Base-by-base conservation (phyloP, 2,888 invertebrate species). In the Colostygia pectinataria region DNA sequence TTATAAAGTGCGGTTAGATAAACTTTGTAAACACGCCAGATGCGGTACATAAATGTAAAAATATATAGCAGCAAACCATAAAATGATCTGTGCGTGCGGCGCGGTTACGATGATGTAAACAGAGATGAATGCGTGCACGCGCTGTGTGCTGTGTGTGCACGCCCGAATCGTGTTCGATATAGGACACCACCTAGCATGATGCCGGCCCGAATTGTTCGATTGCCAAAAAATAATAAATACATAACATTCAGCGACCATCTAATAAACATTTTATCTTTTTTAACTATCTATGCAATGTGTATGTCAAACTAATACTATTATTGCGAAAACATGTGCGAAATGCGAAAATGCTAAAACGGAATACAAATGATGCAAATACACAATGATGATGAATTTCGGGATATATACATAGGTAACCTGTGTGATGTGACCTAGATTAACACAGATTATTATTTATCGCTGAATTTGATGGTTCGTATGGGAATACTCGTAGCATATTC, bases 11-110 rank as follows among this genome's bases (percentile, higher is more conserved):
- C 15, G 2, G 4, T 72, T 74, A 79, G 72, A 71, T 73, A 71
- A 72, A 74, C 69, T 70, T 75, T 78, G 77, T 80, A 83, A 79
- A 82, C 68, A 71, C 66, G 71, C 69, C 78, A 80, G 77, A 80
- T 77, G 75, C 74, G 74, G 63, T 71, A 69, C 68, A 68, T 69
- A 69, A 66, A 69, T 73, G 74, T 74, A 77, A 74, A 74, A 69
- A 66, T 65, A 69, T 73, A 71, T 71, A 71, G 74, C 65, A 74
- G 75, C 66, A 74, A 77, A 77, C 77, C 69, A 80, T 80, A 77
- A 74, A 79, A 77, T 72, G 74, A 77, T 78, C 77, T 68, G 65
- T 71, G 64, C 69, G 65, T 71, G 64, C 69, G 62, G 65, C 65
- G 70, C 60, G 62, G 64, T 49, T 61, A 61, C 65, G 68, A 70